A percentile compares a stretch with the other conserved stretches of the same genome.
Conservation (phyloP, 2,888 invertebrate species). For the Eustalomyia histrio region DNA sequence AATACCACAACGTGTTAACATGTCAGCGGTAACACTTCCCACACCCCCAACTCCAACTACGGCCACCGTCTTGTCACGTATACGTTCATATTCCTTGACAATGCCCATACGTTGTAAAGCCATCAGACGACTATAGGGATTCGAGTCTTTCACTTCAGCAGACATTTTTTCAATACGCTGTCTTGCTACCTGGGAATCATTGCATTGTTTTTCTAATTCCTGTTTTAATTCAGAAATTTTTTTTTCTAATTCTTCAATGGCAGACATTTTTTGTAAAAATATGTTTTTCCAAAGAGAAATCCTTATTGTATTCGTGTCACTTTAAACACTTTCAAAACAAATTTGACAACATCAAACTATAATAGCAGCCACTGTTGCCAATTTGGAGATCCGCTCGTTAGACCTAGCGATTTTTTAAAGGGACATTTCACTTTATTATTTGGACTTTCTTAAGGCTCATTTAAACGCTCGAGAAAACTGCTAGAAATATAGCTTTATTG, state of each 20-base stretch:
- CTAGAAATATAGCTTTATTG: too few species aligned
- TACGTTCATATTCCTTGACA: slow-evolving; percentile 97
- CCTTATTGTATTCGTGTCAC: slow-evolving; percentile 60
- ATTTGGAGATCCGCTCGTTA: too few species aligned
- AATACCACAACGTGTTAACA: slow-evolving; percentile 98
- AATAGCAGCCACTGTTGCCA: too few species aligned
- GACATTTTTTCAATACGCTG: slow-evolving; percentile 94
- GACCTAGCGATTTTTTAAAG: too few species aligned
- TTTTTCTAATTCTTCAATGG: slow-evolving; percentile 82
- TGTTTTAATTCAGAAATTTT: slow-evolving; percentile 84
- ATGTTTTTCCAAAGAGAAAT: slow-evolving; percentile 30
- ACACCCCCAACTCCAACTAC: slow-evolving; percentile 99
- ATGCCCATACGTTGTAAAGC: slow-evolving; percentile 99
- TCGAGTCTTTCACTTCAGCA: slow-evolving; percentile 97
- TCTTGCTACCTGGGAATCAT: slow-evolving; percentile 76
- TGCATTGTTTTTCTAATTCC: slow-evolving; percentile 81
- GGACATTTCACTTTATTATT: too few species aligned
- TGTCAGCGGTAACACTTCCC: slow-evolving; percentile 99
- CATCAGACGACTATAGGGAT: slow-evolving; percentile 99
- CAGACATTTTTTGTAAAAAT: slow-evolving; percentile 80
- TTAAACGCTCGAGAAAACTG: too few species aligned
- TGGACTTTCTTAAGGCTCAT: too few species aligned
- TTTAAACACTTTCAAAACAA: slow-evolving; percentile 64
- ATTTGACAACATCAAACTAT: background rate
- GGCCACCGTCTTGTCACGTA: slow-evolving; percentile 92